phyloP scores from a whole-genome alignment of 2,113 vertebrate species.

The Albula goreensis region DNA sequence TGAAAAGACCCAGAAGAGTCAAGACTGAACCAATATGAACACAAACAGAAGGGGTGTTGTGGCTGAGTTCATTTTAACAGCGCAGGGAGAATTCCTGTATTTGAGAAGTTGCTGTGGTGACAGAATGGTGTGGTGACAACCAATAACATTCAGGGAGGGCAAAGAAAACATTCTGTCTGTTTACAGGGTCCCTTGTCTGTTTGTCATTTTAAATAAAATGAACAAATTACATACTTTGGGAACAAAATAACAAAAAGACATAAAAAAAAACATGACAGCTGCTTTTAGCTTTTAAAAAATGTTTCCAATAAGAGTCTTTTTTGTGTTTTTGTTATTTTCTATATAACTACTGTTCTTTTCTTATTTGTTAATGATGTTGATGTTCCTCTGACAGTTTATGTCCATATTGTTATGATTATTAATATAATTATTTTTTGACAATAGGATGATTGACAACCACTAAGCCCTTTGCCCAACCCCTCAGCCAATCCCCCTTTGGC shows the following conservation, averaged over 20 bases:
- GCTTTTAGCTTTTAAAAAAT: slow-evolving; percentile 51
- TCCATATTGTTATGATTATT: slow-evolving; percentile 46
- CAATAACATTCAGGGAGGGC: background rate
- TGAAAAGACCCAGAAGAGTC: background rate
- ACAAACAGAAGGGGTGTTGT: background rate
- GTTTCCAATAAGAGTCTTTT: slow-evolving; percentile 42
- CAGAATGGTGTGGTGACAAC: background rate
- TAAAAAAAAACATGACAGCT: slow-evolving; percentile 24
- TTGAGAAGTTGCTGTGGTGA: background rate
- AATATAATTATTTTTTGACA: slow-evolving; percentile 31
- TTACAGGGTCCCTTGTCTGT: background rate
- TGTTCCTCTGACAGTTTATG: slow-evolving; percentile 46
- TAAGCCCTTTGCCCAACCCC: slow-evolving; percentile 35
- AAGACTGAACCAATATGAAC: background rate
- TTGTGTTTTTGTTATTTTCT: slow-evolving; percentile 36
- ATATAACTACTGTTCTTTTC: slow-evolving; percentile 31
- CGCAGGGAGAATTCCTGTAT: background rate
- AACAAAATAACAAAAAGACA: slow-evolving; percentile 37
- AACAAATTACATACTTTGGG: slow-evolving; percentile 24
- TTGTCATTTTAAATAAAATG: slow-evolving; percentile 29
- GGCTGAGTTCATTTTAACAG: background rate
- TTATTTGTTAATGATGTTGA: slow-evolving; percentile 47
- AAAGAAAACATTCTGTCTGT: background rate
- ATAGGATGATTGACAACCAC: slow-evolving; percentile 36
- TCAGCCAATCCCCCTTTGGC: slow-evolving; percentile 29